A percentile compares a stretch with the other conserved stretches of the same genome.
Evolutionary conservation across 2,113 vertebrate species (phyloP).

Genomic region (Leptobrachium leishanense): DNA sequence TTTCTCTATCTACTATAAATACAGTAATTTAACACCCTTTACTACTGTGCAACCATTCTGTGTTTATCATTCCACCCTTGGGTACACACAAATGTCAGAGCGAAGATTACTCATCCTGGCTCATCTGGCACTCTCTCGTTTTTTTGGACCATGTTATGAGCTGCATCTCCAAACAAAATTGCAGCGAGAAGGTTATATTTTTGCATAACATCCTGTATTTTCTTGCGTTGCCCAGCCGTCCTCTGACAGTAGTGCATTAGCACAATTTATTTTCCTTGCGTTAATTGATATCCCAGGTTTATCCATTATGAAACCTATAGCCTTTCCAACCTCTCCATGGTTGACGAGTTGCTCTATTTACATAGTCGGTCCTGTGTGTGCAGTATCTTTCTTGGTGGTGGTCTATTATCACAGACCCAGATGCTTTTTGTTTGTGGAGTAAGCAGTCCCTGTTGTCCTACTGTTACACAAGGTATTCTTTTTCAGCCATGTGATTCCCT

Average conservation of each 20-base stretch:
- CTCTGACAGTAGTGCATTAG: constrained; percentile 78
- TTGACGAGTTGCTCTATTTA: constrained; percentile 90
- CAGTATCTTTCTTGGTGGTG: constrained; percentile 81
- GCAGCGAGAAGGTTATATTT: constrained; percentile 74
- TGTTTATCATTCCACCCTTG: constrained; percentile 56
- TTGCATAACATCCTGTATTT: constrained; percentile 94
- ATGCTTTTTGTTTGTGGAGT: constrained; percentile 93
- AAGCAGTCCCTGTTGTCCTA: constrained; percentile 92
- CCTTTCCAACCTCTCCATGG: constrained; percentile 80
- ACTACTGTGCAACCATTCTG: constrained; percentile 51
- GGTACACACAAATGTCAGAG: constrained; percentile 57
- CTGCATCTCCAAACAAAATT: constrained; percentile 84
- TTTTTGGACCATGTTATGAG: constrained; percentile 74
- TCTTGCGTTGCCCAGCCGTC: constrained; percentile 80
- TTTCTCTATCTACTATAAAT: constrained; percentile 47
- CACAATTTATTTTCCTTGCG: constrained; percentile 71
- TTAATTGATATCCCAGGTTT: constrained; percentile 98
- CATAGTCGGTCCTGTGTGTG: constrained; percentile 82
- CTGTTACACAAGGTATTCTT: constrained; percentile 97
- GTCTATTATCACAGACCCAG: constrained; percentile 83
- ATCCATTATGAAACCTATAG: constrained; percentile 86
- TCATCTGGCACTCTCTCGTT: constrained; percentile 61
- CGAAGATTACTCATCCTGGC: constrained; percentile 59
- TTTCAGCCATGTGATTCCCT: constrained; percentile 97
- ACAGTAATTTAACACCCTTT: constrained; percentile 46